Evolutionary conservation across 2,797 vertebrate genomes (phyloP), one percentile per base, ranked within the genome.

Genomic region (Spea hammondii): DNA sequence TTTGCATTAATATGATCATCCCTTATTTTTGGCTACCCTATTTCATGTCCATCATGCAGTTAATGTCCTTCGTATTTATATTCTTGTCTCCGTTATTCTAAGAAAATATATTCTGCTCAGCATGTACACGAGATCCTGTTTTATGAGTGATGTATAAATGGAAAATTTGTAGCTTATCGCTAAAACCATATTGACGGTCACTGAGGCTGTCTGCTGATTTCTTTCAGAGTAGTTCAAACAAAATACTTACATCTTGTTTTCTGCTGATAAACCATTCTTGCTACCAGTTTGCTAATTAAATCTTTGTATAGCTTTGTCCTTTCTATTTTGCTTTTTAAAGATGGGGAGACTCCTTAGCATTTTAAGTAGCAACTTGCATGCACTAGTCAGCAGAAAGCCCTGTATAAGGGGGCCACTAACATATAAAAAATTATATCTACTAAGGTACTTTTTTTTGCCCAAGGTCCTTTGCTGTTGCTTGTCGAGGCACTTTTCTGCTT

Each of bases 231-330:
- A 84, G 71, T 70, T 79, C 82, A 89, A 88, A 86, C 82, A 87
- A 88, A 32, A 89, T 88, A 85, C 83, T 86, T 88, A 83, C 85
- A 86, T 82, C 65, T 1, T 85, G 84, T 86, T 86, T 86, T 83
- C 72, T 84, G 85, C 83, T 84, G 89, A 92, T 91, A 90, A 91
- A 90, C 74, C 75, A 32, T 82, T 78, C 76, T 84, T 83, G 83
- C 82, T 89, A 89, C 87, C 85, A 82, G 77, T 88, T 87, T 87
- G 81, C 85, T 90, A 89, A 89, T 90, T 90, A 90, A 88, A 89
- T 89, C 84, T 88, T 87, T 86, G 83, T 89, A 90, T 89, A 87
- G 88, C 84, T 89, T 90, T 89, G 86, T 88, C 85, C 85, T 88
- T 88, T 74, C 62, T 89, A 80, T 72, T 86, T 89, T 79, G 74